Conservation (phyloP, 2,888 invertebrate species). For the Lithosia quadra region DNA sequence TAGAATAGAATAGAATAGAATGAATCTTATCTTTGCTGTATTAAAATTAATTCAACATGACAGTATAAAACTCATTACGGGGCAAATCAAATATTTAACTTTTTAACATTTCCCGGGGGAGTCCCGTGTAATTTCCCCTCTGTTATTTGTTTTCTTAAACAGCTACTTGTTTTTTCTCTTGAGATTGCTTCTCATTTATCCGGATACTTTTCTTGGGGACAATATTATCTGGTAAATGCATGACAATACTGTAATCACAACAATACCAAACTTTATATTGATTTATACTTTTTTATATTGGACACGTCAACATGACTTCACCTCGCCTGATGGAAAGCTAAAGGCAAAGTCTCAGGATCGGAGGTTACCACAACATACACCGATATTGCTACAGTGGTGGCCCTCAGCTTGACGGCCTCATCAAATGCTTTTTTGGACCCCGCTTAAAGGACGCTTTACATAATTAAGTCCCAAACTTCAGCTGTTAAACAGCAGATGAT, state of each 20-base stretch:
- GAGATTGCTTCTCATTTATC: slow-evolving; percentile 6
- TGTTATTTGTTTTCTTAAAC: slow-evolving; percentile 17
- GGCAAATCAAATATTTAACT: slow-evolving; percentile 12
- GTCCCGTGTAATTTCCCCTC: background rate
- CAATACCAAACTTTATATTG: background rate
- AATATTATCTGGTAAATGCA: slow-evolving; percentile 10
- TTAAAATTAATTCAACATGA: background rate
- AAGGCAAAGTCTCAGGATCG: too few species aligned
- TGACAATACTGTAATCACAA: background rate
- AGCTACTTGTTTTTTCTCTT: slow-evolving; percentile 1
- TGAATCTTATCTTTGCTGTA: background rate
- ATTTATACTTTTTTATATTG: too few species aligned
- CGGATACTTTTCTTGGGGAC: slow-evolving; percentile 5
- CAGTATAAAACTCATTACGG: slow-evolving; percentile 4
- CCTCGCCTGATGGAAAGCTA: too few species aligned
- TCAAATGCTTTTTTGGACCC: too few species aligned
- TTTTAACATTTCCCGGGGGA: slow-evolving; percentile 12
- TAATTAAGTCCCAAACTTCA: too few species aligned
- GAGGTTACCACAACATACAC: too few species aligned
- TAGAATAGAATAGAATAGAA: too few species aligned
- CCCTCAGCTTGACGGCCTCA: too few species aligned
- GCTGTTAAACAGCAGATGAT: too few species aligned
- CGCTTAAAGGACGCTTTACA: too few species aligned
- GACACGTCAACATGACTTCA: too few species aligned
- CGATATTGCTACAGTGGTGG: too few species aligned